These are phyloP conservation scores for Bolborhynchus lineola DNA, from an alignment of 2,113 vertebrate genomes.

Conservation along the genomic window DNA sequence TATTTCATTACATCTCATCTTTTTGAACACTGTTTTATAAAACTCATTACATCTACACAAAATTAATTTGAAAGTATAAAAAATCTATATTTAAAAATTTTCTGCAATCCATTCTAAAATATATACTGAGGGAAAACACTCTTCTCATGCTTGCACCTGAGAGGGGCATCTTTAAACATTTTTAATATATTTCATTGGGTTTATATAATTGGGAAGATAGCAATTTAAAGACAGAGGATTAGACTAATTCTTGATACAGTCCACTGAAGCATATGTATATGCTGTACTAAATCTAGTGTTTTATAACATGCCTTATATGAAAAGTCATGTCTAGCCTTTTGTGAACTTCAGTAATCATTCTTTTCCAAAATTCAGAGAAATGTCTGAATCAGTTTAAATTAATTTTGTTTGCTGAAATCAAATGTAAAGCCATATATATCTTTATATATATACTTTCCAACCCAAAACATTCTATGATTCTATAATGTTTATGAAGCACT, in stretches of 20 bases:
- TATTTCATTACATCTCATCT: background rate
- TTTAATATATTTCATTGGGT: background rate
- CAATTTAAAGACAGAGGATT: background rate
- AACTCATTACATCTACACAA: background rate
- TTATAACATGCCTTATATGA: background rate
- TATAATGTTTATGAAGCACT: background rate
- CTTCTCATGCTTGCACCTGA: background rate
- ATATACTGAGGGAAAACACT: background rate
- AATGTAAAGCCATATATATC: background rate
- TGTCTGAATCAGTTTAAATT: background rate
- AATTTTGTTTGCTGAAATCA: background rate
- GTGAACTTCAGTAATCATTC: background rate
- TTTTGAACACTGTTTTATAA: background rate
- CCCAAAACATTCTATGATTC: background rate
- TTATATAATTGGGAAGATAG: background rate
- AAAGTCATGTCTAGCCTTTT: background rate
- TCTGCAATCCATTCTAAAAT: background rate
- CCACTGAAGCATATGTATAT: background rate
- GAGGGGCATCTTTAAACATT: background rate
- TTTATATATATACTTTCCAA: background rate
- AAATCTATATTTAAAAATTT: background rate
- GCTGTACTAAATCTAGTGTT: background rate
- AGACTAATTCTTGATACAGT: background rate
- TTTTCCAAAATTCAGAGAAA: background rate
- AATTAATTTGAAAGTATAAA: background rate